phyloP scores from a whole-genome alignment of 2,888 invertebrate genomes.

The Lamellibrachia columna region DNA sequence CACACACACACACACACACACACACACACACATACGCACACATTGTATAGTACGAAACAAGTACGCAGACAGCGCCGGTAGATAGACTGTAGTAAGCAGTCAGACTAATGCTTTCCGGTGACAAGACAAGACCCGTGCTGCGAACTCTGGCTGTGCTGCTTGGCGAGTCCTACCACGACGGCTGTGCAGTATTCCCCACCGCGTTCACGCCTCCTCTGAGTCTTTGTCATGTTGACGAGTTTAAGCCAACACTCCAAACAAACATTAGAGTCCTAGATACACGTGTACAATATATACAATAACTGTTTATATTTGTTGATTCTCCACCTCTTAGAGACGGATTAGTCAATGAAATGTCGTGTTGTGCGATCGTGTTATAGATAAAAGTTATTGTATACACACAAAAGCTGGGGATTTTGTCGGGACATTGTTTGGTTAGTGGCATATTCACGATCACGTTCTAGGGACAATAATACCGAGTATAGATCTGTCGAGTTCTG shows the following conservation, averaged over 20 bases:
- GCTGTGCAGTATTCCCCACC: background rate
- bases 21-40: no score
- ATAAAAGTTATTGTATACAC: background rate
- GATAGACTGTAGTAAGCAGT: background rate
- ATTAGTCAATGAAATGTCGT: background rate
- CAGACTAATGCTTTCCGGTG: background rate
- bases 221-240: background rate
- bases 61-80: background rate
- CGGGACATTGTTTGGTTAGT: background rate
- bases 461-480: background rate
- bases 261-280: background rate
- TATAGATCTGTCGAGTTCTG: no score
- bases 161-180: background rate
- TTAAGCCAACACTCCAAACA: background rate
- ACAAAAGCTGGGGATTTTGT: background rate
- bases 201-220: background rate
- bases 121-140: background rate
- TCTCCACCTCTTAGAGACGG: background rate
- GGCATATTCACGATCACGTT: background rate
- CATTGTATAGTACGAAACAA: background rate
- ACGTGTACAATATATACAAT: background rate
- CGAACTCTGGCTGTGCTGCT: background rate
- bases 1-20: no score
- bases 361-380: background rate
- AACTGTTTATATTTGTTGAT: constrained; percentile 1